A percentile compares a stretch with the other conserved stretches of the same genome.
phyloP scores from a whole-genome alignment of 37 sponge, comb jelly and placozoan genomes.

The Chondrosia reniformis region DNA sequence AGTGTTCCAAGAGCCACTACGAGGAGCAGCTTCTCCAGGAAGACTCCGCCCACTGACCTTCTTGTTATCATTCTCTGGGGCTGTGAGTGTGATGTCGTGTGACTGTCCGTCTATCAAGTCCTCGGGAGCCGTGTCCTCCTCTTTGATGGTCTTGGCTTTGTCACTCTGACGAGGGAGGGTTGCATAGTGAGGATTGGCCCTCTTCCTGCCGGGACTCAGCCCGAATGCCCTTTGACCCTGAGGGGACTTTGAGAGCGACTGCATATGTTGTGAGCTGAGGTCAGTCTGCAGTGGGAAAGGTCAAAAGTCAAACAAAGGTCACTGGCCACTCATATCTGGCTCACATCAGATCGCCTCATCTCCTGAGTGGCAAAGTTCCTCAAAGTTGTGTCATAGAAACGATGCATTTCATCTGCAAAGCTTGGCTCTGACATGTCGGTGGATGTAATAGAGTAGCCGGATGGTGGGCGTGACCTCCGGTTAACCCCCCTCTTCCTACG shows the following conservation, averaged over 20 bases:
- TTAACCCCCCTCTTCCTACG: not conserved
- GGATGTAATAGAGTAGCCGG: not conserved
- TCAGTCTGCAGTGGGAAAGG: not conserved
- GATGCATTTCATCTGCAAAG: conserved; percentile 53
- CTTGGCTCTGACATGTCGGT: too few relatives aligned
- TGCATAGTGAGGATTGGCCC: not conserved
- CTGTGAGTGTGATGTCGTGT: too few relatives aligned
- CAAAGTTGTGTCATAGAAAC: conserved; percentile 41
- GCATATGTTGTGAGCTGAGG: not conserved
- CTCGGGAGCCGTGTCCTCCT: not conserved
- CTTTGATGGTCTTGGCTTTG: not conserved
- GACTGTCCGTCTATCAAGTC: not conserved
- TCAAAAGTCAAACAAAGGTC: not conserved
- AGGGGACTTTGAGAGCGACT: not conserved
- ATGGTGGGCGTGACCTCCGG: conserved; percentile 4
- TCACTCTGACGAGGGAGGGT: not conserved
- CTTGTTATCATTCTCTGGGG: conserved; percentile 6
- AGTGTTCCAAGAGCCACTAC: conserved; percentile 44
- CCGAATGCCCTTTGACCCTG: not conserved
- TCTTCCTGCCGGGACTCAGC: conserved; percentile 6
- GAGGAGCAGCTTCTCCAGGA: conserved; percentile 33
- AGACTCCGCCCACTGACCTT: conserved; percentile 16
- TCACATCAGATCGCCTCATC: not conserved
- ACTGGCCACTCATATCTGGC: conserved; percentile 3
- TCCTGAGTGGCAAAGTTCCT: conserved; percentile 4